These are phyloP conservation scores for Drosophila demipolita DNA, from an alignment of 2,888 invertebrate species.

Conservation along the genomic window DNA sequence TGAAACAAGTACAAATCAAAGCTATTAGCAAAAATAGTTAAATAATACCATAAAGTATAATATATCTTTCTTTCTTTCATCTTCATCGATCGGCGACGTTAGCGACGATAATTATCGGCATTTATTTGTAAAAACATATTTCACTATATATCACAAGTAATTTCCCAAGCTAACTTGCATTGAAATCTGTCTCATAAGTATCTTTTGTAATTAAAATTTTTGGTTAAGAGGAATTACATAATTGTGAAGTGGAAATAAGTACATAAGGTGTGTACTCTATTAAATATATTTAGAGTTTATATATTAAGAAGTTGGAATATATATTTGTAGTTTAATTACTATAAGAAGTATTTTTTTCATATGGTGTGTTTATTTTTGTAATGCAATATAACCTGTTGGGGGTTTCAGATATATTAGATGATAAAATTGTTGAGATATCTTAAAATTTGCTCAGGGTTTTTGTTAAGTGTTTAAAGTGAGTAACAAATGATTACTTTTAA, in stretches of 20 bases:
- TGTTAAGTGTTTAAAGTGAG: not conserved
- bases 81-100: conserved; percentile 58
- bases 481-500: conserved; percentile 1
- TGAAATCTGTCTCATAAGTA: conserved; percentile 85
- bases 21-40: conserved; percentile 67
- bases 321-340: conserved; percentile 34
- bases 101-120: conserved; percentile 40
- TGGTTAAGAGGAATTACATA: conserved; percentile 51
- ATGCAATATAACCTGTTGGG: conserved; percentile 49
- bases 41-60: conserved; percentile 67
- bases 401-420: not conserved
- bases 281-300: conserved; percentile 38
- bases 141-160: conserved; percentile 78
- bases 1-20: conserved; percentile 58
- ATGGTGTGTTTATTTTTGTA: conserved; percentile 20
- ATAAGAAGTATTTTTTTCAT: conserved; percentile 17
- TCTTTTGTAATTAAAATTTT: conserved; percentile 81
- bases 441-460: conserved; percentile 1
- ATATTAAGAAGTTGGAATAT: conserved; percentile 32
- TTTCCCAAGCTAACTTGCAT: conserved; percentile 84
- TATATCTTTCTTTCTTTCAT: conserved; percentile 69
- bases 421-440: not conserved
- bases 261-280: conserved; percentile 57
- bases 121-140: conserved; percentile 31
- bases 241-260: conserved; percentile 63